Conservation (phyloP, 2,888 invertebrate species). For the Parochlus steinenii region DNA sequence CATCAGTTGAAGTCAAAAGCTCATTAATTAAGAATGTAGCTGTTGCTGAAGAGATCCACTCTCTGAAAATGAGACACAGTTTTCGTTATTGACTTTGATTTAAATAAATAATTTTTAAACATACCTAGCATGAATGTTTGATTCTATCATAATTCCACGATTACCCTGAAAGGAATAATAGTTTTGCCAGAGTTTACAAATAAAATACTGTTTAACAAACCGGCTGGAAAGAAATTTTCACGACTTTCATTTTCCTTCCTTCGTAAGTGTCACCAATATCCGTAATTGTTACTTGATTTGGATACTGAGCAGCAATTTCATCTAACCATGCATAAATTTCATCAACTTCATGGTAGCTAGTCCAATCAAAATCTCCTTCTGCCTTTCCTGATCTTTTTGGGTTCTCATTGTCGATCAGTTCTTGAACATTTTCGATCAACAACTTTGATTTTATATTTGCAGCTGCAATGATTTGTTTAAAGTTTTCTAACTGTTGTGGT, state of each 20-base stretch:
- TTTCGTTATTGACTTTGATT: no score
- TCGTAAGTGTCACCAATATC: conserved; percentile 41
- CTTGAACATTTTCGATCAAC: no score
- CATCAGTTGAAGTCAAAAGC: conserved; percentile 42
- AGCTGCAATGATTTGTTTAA: no score
- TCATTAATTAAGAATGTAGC: conserved; percentile 53
- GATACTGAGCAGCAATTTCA: conserved; percentile 30
- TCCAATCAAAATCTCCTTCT: conserved; percentile 38
- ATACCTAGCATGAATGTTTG: conserved; percentile 43
- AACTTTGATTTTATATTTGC: no score
- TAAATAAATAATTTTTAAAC: no score
- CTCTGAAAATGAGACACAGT: no score
- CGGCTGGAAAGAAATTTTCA: conserved; percentile 29
- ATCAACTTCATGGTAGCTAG: conserved; percentile 37
- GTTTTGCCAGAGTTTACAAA: neutral
- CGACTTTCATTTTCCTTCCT: conserved; percentile 40
- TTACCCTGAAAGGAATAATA: conserved; percentile 21
- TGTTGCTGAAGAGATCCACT: conserved; percentile 58
- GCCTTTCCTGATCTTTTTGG: no score
- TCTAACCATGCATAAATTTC: conserved; percentile 44
- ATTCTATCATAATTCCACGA: conserved; percentile 44
- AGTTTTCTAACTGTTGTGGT: no score
- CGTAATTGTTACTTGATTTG: conserved; percentile 33
- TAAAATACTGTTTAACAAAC: neutral
- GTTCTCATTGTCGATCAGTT: no score